phyloP scores from a whole-genome alignment of 2,888 invertebrate genomes.

The Monopis laevigella region DNA sequence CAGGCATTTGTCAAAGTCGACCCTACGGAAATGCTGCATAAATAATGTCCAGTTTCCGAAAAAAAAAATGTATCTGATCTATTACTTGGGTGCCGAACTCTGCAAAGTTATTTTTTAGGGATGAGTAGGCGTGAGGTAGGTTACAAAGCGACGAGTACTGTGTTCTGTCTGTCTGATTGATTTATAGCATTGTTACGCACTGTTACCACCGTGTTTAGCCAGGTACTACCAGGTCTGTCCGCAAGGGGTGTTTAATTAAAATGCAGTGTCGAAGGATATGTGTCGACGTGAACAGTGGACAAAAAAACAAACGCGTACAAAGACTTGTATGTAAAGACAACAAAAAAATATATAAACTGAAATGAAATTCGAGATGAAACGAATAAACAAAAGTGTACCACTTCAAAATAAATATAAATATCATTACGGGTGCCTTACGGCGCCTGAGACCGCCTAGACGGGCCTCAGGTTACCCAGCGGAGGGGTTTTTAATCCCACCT shows the following conservation, averaged over 20 bases:
- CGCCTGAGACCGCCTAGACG: too few relatives aligned
- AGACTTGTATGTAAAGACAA: too few relatives aligned
- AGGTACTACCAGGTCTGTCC: too few relatives aligned
- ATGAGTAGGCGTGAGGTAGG: slow-evolving; percentile 1
- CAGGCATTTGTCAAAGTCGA: slow-evolving; percentile 59
- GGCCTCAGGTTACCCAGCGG: too few relatives aligned
- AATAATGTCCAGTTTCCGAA: slow-evolving; percentile 49
- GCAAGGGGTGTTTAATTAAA: slow-evolving; percentile 8
- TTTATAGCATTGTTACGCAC: slow-evolving; percentile 9
- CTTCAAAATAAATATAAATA: too few relatives aligned
- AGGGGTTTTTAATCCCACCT: too few relatives aligned
- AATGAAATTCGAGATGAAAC: too few relatives aligned
- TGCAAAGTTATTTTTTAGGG: neutral
- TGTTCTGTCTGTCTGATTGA: slow-evolving; percentile 9
- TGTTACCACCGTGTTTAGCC: slow-evolving; percentile 3
- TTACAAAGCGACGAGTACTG: slow-evolving; percentile 8
- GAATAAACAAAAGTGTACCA: too few relatives aligned
- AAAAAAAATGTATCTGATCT: slow-evolving; percentile 9
- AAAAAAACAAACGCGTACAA: too few relatives aligned
- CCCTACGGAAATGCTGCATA: slow-evolving; percentile 58
- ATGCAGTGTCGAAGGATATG: slow-evolving; percentile 4
- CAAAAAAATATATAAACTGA: too few relatives aligned
- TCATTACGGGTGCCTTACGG: too few relatives aligned
- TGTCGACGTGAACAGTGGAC: neutral
- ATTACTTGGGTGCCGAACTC: neutral